Conservation (phyloP, 2,113 vertebrate genomes). For the Mesoclemmys tuberculata region DNA sequence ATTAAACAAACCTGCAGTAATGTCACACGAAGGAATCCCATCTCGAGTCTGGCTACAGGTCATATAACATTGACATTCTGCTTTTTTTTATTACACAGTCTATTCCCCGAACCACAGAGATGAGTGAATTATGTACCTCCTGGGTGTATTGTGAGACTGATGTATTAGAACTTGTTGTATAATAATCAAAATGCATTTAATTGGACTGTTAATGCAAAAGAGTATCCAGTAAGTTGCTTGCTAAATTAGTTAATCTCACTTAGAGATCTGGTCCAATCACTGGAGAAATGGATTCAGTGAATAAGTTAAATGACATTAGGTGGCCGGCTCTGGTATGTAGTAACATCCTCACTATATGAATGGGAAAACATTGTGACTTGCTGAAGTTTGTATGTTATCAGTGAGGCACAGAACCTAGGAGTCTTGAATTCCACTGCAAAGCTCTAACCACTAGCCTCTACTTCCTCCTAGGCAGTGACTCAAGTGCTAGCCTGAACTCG, state of each 20-base stretch:
- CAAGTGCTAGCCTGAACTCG: background rate
- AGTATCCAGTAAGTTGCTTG: background rate
- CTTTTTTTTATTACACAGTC: background rate
- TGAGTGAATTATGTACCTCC: background rate
- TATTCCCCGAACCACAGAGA: background rate
- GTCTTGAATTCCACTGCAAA: background rate
- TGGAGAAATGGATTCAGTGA: background rate
- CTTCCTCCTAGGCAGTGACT: background rate
- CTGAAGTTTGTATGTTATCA: background rate
- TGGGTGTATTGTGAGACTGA: background rate
- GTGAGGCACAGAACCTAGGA: background rate
- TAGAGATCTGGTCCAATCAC: background rate
- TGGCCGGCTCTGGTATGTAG: background rate
- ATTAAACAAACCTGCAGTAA: background rate
- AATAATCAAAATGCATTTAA: background rate
- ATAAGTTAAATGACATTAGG: rapidly evolving
- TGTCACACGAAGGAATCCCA: background rate
- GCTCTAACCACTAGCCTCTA: background rate
- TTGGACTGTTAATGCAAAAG: background rate
- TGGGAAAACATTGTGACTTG: background rate
- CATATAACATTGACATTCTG: rapidly evolving
- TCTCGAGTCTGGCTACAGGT: background rate
- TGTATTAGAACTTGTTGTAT: background rate
- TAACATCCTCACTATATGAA: background rate
- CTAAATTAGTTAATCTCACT: background rate